These are phyloP conservation scores for Noctua fimbriata DNA, from an alignment of 2,888 invertebrate genomes.

Conservation along the genomic window DNA sequence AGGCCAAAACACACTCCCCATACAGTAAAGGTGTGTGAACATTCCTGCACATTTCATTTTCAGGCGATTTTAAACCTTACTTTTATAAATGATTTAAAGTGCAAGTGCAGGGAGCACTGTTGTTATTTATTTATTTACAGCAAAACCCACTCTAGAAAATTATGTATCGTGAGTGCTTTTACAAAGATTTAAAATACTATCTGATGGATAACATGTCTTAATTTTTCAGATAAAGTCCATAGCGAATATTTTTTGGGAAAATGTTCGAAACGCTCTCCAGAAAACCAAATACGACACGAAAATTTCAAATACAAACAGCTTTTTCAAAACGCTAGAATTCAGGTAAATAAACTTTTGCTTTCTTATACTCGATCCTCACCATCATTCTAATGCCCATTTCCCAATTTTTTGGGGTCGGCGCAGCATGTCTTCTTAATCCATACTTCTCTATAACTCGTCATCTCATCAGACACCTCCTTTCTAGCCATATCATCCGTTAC, in stretches of 20 bases:
- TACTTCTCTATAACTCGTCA: background rate
- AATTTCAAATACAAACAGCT: background rate
- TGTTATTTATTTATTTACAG: too few species aligned
- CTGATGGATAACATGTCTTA: background rate
- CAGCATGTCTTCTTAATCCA: background rate
- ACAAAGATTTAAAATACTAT: background rate
- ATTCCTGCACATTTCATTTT: too few species aligned
- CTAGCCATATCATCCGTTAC: background rate
- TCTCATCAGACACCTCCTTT: background rate
- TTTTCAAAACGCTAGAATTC: background rate
- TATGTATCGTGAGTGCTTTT: background rate
- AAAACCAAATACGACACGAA: background rate
- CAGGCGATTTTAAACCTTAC: too few species aligned
- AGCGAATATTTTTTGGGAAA: conserved; percentile 25
- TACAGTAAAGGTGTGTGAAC: too few species aligned
- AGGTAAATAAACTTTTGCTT: conserved; percentile 20
- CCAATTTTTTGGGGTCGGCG: background rate
- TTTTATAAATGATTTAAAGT: too few species aligned
- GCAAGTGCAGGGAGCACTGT: background rate
- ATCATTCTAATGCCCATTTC: background rate
- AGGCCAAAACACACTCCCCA: too few species aligned
- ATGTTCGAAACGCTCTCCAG: background rate
- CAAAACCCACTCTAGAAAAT: too few species aligned
- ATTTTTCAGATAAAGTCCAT: conserved; percentile 13
- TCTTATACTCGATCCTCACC: background rate